Conservation (phyloP, 2,797 vertebrate species). For the Oreochromis mossambicus region DNA sequence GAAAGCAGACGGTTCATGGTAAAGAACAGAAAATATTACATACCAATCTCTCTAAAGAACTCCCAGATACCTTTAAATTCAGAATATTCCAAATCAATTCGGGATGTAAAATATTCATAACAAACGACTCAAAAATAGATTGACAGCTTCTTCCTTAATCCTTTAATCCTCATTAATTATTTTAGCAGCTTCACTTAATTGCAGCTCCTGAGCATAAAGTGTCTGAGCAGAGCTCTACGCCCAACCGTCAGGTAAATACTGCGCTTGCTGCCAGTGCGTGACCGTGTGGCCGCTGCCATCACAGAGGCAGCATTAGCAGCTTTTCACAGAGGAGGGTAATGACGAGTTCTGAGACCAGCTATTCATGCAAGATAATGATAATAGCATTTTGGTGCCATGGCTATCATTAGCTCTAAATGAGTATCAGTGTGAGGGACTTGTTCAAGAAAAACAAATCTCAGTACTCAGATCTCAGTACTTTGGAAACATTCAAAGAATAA, state of each 20-base stretch:
- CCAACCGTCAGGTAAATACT: neutral
- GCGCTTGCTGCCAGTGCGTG: neutral
- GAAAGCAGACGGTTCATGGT: neutral
- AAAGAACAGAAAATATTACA: neutral
- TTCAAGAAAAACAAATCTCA: neutral
- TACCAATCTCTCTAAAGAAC: neutral
- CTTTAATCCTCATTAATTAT: neutral
- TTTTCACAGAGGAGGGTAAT: slow-evolving; percentile 21
- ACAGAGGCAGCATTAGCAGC: neutral
- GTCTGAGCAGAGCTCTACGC: neutral
- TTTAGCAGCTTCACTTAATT: neutral
- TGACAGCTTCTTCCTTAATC: neutral
- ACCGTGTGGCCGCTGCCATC: neutral
- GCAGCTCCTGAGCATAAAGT: neutral
- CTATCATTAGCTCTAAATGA: slow-evolving; percentile 38
- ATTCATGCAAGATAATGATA: slow-evolving; percentile 40
- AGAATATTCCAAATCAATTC: neutral
- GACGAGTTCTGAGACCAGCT: slow-evolving; percentile 9
- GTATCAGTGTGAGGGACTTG: neutral
- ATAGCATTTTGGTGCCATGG: slow-evolving; percentile 20
- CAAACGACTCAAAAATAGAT: neutral
- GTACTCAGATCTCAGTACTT: neutral
- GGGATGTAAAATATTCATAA: neutral
- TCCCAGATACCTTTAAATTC: neutral
- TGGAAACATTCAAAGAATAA: neutral